Conservation (phyloP, 2,797 vertebrate species). For the Cryptoblepharus egeriae region DNA sequence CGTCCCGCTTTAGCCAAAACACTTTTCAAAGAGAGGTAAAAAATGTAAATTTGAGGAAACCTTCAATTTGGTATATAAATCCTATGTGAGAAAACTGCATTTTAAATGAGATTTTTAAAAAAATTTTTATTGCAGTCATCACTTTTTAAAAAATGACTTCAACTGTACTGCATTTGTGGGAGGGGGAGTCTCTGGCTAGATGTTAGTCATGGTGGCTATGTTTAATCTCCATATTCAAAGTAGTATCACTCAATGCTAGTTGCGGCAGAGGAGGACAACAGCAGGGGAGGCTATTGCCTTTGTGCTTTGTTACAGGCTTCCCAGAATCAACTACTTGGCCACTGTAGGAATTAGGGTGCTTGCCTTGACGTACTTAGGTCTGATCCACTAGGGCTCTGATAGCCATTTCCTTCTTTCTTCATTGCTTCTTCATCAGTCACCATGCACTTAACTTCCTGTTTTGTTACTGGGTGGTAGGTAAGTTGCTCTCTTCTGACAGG, state of each 20-base stretch:
- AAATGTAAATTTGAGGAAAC: constrained; percentile 37
- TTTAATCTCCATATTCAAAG: too few relatives aligned
- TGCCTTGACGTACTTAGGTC: too few relatives aligned
- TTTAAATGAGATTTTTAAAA: too few relatives aligned
- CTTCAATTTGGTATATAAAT: background rate
- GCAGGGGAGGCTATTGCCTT: background rate
- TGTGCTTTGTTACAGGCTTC: too few relatives aligned
- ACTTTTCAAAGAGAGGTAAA: constrained; percentile 32
- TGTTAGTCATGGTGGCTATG: background rate
- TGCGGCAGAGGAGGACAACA: too few relatives aligned
- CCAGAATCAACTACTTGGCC: too few relatives aligned
- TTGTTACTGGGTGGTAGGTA: constrained; percentile 26
- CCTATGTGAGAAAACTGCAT: background rate
- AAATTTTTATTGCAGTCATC: background rate
- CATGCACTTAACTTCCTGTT: constrained; percentile 45
- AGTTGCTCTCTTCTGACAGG: constrained; percentile 60
- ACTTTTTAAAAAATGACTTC: background rate
- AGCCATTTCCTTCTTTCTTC: background rate
- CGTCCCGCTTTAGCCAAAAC: constrained; percentile 58
- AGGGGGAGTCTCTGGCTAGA: too few relatives aligned
- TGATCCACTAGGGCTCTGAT: background rate
- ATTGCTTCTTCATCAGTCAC: constrained; percentile 36
- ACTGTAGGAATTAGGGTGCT: too few relatives aligned
- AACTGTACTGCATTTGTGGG: background rate
- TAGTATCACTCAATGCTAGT: too few relatives aligned